Base-by-base conservation (phyloP, 2,888 invertebrate genomes). In the Volucella bombylans region DNA sequence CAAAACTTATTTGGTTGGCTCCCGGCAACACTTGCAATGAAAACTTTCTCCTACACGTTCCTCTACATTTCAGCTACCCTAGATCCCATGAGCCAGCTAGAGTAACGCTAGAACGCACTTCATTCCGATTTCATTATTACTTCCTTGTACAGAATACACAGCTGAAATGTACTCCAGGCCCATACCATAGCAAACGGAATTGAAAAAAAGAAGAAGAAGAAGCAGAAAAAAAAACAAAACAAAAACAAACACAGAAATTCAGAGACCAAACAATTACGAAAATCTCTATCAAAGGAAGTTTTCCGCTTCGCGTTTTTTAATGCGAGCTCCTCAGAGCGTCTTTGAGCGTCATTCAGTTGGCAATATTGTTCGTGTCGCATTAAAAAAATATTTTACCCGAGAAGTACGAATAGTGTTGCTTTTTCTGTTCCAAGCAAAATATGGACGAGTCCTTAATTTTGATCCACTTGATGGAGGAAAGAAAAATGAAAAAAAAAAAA, bases 1-100 rank as follows among this genome's bases (percentile, higher is more conserved):
- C 74, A 80, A 80, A 83, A 83, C 69, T 80, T 76, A 79, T 71
- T 83, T 31, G 18, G 80, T 55, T 71, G n/a, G 69, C 80, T 49
- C 55, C 43, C 8, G 52, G 78, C 49, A 41, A 69, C 15, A 77
- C 47, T 77, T 71, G 69, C 69, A 62, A 79, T 71, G 68, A 57
- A 80, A 83, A 80, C 69, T 45, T 74, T 83, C 54, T 61, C 9
- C 6, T 69, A 54, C 47, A 52, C 43, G 41, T 43, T 52, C 9
- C n/a, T 43, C 18, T 9, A 23, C 10, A 41, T 38, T 47, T 41
- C 55, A 31, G 31, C n/a, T 41, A 50, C 31, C n/a, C n/a, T 15
- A 49, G 6, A 10, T 50, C 62, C 68, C 64, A 64, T 45, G 76
- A 52, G 41, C 59, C 45, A 31, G 31, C 31, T 31, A 6, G 18